phyloP scores from a whole-genome alignment of 2,888 invertebrate species.

The Nipponacmea schrenckii region DNA sequence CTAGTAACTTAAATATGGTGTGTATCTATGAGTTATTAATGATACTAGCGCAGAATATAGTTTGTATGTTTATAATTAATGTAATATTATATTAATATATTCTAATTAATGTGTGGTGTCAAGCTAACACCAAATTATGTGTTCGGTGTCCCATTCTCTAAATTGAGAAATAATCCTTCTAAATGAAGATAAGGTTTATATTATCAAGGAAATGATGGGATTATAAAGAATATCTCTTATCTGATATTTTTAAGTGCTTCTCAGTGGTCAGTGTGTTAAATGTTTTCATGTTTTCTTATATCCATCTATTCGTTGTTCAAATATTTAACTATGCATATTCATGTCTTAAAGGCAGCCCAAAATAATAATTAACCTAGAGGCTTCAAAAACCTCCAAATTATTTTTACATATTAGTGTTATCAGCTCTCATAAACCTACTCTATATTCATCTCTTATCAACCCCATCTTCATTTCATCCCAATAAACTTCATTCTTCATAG shows the following conservation, averaged over 20 bases:
- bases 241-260: constrained; percentile 11
- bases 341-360: constrained; percentile 8
- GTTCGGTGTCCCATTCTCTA: constrained; percentile 8
- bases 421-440: too few species aligned
- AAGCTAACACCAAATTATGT: constrained; percentile 4
- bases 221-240: background rate
- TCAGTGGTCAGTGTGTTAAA: background rate
- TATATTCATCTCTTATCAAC: too few species aligned
- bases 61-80: constrained; percentile 2
- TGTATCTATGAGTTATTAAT: too few species aligned
- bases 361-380: too few species aligned
- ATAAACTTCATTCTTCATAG: too few species aligned
- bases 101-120: background rate
- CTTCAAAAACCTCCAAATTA: too few species aligned
- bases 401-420: too few species aligned
- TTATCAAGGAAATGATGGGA: background rate
- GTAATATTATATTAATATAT: constrained; percentile 7
- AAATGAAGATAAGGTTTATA: too few species aligned
- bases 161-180: background rate
- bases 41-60: constrained; percentile 15
- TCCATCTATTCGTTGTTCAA: constrained; percentile 8
- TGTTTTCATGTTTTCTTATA: constrained; percentile 1
- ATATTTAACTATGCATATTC: background rate
- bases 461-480: too few species aligned
- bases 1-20: too few species aligned